These are phyloP conservation scores for Erinaceus europaeus DNA, from an alignment of 2,113 vertebrate genomes.

Conservation along the genomic window DNA sequence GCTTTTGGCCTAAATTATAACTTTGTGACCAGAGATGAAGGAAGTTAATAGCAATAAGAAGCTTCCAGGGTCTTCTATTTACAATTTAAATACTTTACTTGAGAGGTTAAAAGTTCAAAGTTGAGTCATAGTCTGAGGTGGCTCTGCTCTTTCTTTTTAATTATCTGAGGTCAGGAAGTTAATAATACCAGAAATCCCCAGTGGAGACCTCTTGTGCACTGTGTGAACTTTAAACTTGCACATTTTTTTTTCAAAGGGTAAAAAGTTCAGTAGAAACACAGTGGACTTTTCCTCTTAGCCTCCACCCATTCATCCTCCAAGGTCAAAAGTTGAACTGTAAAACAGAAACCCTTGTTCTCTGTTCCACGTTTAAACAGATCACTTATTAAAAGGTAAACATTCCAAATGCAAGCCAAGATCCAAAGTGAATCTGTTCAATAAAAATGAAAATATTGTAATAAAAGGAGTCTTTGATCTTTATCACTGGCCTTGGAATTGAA, in stretches of 20 bases:
- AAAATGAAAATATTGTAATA: conserved; percentile 82
- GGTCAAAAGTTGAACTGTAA: conserved; percentile 88
- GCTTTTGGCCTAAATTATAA: conserved; percentile 69
- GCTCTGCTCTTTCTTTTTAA: conserved; percentile 86
- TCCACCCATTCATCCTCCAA: conserved; percentile 83
- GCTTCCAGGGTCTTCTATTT: conserved; percentile 78
- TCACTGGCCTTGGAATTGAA: conserved; percentile 73
- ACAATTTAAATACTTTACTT: conserved; percentile 81
- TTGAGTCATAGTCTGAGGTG: conserved; percentile 86
- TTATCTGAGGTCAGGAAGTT: conserved; percentile 90
- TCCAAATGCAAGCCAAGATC: conserved; percentile 81
- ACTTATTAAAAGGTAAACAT: conserved; percentile 88
- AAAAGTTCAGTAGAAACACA: conserved; percentile 87
- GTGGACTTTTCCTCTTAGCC: conserved; percentile 83
- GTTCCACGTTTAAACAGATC: conserved; percentile 85
- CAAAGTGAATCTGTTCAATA: conserved; percentile 81
- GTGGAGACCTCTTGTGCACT: conserved; percentile 85
- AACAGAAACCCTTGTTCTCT: conserved; percentile 88
- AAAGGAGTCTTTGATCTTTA: conserved; percentile 85
- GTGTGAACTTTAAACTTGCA: conserved; percentile 86
- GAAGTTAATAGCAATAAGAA: conserved; percentile 79
- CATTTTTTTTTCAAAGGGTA: conserved; percentile 84
- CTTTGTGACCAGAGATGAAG: conserved; percentile 69
- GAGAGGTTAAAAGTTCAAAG: conserved; percentile 89
- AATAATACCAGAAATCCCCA: conserved; percentile 90